Conservation (phyloP, 2,797 vertebrate genomes). For the Sebastolobus altivelis region DNA sequence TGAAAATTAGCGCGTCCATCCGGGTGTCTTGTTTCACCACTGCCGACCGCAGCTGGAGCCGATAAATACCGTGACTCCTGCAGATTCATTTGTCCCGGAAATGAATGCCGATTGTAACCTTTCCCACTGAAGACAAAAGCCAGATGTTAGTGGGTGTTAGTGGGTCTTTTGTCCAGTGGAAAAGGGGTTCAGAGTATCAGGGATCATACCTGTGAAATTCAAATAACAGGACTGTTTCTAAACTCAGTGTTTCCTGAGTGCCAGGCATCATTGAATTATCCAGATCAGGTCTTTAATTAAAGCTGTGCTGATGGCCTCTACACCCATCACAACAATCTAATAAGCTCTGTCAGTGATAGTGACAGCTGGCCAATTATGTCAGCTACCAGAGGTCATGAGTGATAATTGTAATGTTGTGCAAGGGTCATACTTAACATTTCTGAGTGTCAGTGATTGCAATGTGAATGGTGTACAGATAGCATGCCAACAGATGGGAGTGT, state of each 20-base stretch:
- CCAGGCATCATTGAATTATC: constrained; percentile 17
- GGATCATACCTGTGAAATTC: background rate
- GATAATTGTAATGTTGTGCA: constrained; percentile 15
- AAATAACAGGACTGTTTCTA: background rate
- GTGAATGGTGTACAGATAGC: constrained; percentile 2
- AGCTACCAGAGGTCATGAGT: constrained; percentile 15
- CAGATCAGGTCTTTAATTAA: constrained; percentile 27
- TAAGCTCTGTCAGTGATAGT: constrained; percentile 1
- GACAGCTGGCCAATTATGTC: constrained; percentile 29
- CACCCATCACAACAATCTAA: constrained; percentile 17
- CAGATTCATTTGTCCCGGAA: too few species aligned
- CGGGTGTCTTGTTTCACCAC: background rate
- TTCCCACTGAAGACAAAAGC: background rate
- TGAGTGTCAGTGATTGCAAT: constrained; percentile 24
- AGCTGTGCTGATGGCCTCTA: constrained; percentile 3
- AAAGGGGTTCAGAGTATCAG: background rate
- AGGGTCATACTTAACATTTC: constrained; percentile 18
- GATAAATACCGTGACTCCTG: too few species aligned
- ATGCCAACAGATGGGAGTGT: constrained; percentile 13
- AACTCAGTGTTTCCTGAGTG: background rate
- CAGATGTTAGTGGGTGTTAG: background rate
- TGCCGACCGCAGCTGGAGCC: too few species aligned
- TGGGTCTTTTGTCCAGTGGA: background rate
- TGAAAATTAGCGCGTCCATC: background rate
- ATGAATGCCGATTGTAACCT: background rate